Conservation (phyloP, 2,888 invertebrate species). For the Leucania comma region DNA sequence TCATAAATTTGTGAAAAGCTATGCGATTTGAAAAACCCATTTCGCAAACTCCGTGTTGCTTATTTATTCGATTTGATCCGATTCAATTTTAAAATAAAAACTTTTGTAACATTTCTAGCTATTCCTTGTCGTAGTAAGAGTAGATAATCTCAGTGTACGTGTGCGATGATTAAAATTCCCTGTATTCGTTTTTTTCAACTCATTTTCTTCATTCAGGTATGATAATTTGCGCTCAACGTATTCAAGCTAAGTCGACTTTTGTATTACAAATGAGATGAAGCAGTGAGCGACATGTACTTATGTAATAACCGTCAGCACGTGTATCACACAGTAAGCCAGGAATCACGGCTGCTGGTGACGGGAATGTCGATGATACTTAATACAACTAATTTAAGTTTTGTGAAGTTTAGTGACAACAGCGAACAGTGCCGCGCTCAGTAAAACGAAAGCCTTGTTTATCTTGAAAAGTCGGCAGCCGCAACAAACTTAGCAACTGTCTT, state of each 20-base stretch:
- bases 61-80: conserved; percentile 71
- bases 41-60: conserved; percentile 68
- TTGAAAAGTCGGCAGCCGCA: conserved; percentile 79
- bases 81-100: conserved; percentile 67
- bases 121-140: conserved; percentile 47
- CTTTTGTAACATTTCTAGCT: conserved; percentile 60
- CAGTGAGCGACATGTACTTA: conserved; percentile 31
- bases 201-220: conserved; percentile 68
- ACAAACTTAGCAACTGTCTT: conserved; percentile 84
- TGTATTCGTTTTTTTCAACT: conserved; percentile 68
- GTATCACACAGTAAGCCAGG: conserved; percentile 28
- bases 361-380: conserved; percentile 70
- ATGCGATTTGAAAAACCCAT: conserved; percentile 74
- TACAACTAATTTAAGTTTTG: conserved; percentile 80
- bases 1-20: conserved; percentile 79
- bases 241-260: conserved; percentile 65
- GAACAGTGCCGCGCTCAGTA: conserved; percentile 71
- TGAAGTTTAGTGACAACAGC: conserved; percentile 76
- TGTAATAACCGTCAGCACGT: conserved; percentile 41
- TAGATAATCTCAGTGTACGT: conserved; percentile 65
- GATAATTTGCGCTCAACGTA: conserved; percentile 68
- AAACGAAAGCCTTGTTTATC: conserved; percentile 84
- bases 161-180: conserved; percentile 74
- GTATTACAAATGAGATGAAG: conserved; percentile 58
- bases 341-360: conserved; percentile 41